Percentiles rank a stretch among this genome's conserved stretches.
These are phyloP conservation scores for Antheraea assamensis DNA, from an alignment of 2,888 invertebrate genomes.

Conservation along the genomic window DNA sequence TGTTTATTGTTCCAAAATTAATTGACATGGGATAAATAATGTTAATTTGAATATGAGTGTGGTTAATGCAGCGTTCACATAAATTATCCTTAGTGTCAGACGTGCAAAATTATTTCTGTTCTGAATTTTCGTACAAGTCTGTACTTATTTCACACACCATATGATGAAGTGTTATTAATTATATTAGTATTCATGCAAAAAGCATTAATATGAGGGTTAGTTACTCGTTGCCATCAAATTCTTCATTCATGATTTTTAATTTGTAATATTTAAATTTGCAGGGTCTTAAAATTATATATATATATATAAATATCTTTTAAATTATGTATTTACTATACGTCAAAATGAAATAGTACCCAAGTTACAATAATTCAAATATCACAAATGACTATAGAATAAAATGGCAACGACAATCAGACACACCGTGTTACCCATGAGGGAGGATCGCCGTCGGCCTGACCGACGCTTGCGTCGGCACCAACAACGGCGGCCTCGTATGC, in stretches of 20 bases:
- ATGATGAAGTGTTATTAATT: constrained; percentile 6
- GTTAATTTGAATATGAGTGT: background rate
- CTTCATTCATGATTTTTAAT: constrained; percentile 10
- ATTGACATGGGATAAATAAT: background rate
- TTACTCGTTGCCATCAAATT: constrained; percentile 21
- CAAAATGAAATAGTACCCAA: background rate
- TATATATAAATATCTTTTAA: too few relatives aligned
- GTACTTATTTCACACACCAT: background rate
- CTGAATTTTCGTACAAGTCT: background rate
- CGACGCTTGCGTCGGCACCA: constrained; percentile 75
- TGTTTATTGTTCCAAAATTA: background rate
- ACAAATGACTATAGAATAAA: constrained; percentile 50
- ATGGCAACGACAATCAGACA: constrained; percentile 66
- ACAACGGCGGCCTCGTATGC: constrained; percentile 64
- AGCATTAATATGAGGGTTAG: constrained; percentile 59
- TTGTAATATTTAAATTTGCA: background rate
- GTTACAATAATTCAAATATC: background rate
- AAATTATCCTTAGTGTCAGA: background rate
- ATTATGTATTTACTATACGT: background rate
- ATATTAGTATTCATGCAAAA: constrained; percentile 53
- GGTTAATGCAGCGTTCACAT: background rate
- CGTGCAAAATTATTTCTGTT: background rate
- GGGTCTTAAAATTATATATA: background rate
- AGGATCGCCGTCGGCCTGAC: constrained; percentile 70
- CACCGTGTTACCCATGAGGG: constrained; percentile 80